Evolutionary conservation across 53 echinoderm and acorn worm genomes (phyloP), one percentile per base, ranked within the genome.

Genomic region (Stichopus horrens): DNA sequence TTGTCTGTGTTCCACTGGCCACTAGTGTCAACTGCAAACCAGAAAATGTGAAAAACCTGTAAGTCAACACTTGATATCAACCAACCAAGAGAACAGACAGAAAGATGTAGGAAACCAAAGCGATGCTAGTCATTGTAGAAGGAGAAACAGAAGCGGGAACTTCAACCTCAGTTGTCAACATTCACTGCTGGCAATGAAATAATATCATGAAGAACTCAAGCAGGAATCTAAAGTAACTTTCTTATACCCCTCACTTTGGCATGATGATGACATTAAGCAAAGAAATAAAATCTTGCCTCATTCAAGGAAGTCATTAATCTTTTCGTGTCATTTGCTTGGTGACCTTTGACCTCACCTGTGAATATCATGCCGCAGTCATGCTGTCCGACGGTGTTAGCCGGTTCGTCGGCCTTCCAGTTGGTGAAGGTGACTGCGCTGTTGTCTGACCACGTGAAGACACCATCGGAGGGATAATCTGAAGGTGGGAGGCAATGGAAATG

Each of bases 361-460:
- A 88, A 88, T 7, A 92, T 86, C 85, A 83, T 94, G 8, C 89
- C 86, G 65, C 96, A 96, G 55, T 96, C 96, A 9, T 80, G 82
- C 54, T 54, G 83, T 16, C 84, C 75, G 7, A 74, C 74, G 55
- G 57, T 91, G 55, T 91, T 58, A 13, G 60, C 81, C 5, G 94
- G 94, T 68, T 91, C 51, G 5, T 86, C 75, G 0, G 56, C n/a
- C 5, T 58, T 74, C 96, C 96, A 96, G 81, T 91, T 89, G 58
- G 74, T 76, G 83, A 90, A 94, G 53, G 86, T 75, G 0, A 92
- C 77, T 14, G 85, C 86, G 53, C 89, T 92, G 13, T 88, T 86
- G 78, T 93, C 88, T 0, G 92, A 90, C 96, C 96, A 96, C 20
- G 18, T n/a, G 54, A 94, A 91, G n/a, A 52, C 86, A 23, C 92